phyloP scores from a whole-genome alignment of 2,797 vertebrate genomes.

The Mormyrops boulengeri region DNA sequence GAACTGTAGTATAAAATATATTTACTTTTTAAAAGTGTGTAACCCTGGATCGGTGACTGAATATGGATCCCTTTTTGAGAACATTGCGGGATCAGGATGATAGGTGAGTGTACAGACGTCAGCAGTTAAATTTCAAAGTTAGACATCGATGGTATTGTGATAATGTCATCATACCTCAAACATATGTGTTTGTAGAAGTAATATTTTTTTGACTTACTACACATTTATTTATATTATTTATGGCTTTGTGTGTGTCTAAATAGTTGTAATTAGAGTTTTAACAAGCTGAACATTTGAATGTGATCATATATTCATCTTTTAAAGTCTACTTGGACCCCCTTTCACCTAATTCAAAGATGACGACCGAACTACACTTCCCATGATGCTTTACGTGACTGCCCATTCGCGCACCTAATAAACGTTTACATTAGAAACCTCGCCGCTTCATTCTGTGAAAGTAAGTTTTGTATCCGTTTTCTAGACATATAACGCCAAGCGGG shows the following conservation, averaged over 20 bases:
- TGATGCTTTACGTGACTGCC: neutral
- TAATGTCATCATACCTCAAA: neutral
- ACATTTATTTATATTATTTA: too few species aligned
- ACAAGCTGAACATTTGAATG: too few species aligned
- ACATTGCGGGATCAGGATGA: constrained; percentile 50
- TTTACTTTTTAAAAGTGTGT: neutral
- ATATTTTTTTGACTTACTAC: neutral
- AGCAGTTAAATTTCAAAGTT: neutral
- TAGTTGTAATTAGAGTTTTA: too few species aligned
- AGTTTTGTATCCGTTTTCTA: neutral
- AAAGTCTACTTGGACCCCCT: neutral
- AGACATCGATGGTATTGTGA: neutral
- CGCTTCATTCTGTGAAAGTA: neutral
- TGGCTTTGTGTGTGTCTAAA: too few species aligned
- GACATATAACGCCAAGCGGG: neutral
- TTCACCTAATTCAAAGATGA: neutral
- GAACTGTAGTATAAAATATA: neutral
- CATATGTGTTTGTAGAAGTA: neutral
- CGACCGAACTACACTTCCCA: constrained; percentile 7
- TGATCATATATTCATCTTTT: neutral
- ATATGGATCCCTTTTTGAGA: constrained; percentile 53
- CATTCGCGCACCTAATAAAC: constrained; percentile 3
- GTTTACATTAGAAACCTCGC: neutral
- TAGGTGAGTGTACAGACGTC: constrained; percentile 46
- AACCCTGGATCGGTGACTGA: neutral